Evolutionary conservation across 2,113 vertebrate genomes (phyloP), one percentile per base, ranked within the genome.

Genomic region (Pitta sordida): DNA sequence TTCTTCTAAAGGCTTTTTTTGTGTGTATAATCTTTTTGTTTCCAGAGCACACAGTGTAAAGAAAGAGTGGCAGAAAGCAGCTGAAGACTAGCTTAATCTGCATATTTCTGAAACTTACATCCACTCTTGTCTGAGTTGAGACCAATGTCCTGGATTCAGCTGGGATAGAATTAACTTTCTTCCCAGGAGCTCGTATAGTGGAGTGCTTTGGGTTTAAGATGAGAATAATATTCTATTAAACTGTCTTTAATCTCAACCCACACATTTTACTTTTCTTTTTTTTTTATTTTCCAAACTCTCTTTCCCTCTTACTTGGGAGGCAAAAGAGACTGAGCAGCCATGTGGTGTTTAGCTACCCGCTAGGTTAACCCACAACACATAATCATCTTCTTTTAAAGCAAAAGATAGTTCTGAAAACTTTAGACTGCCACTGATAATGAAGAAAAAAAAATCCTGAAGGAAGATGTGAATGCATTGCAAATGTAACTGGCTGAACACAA

Each of bases 321-420:
- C 29, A 68, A 53, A 41, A 60, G 17, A 23, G 30, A 48, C 5
- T 27, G 21, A 49, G 32, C 53, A 32, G 5, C 26, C 30, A 3
- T 9, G 27, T 59, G 23, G 4, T 23, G 29, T 79, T 85, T 39
- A 53, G 51, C 37, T 26, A 24, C 20, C 5, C 7, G 6, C 16
- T 4, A 4, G 3, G 5, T 21, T 64, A 51, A 49, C 51, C 4
- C 32, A 71, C 21, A 8, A 34, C 24, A 69, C 36, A 36, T 20
- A 48, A 53, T 51, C 27, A 41, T 56, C 64, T 75, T 83, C 62
- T 73, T 86, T 96, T 52, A 26, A 58, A 85, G 30, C 5, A 48
- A 91, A 95, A 77, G 10, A 65, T 64, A 62, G 7, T 56, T 92
- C 27, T 78, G 93, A 48, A 94, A 95, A 86, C 22, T 92, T 96